Evolutionary conservation across 92 coral and sea anemone species (phyloP).

Genomic region (Paramuricea clavata): DNA sequence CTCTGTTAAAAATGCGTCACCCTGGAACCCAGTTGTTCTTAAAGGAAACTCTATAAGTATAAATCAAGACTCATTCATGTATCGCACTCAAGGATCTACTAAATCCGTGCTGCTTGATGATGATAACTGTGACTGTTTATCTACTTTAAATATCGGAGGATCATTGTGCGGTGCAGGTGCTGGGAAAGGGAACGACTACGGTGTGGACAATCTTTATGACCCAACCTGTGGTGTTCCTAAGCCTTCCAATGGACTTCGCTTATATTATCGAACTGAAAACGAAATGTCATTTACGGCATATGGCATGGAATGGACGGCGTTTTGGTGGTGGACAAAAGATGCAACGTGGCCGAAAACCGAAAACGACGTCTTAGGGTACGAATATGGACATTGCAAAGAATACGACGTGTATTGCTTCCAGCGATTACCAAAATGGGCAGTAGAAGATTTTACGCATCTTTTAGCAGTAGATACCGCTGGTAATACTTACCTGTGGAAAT

Average conservation of each 20-base stretch:
- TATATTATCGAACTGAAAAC: constrained; percentile 50
- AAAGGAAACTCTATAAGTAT: constrained; percentile 59
- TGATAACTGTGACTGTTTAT: constrained; percentile 78
- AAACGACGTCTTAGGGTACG: constrained; percentile 63
- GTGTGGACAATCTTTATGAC: constrained; percentile 69
- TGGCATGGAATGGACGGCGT: constrained; percentile 69
- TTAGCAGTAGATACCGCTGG: constrained; percentile 71
- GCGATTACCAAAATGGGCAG: constrained; percentile 66
- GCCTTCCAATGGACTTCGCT: constrained; percentile 51
- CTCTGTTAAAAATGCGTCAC: constrained; percentile 45
- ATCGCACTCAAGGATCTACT: constrained; percentile 52
- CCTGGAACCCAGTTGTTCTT: constrained; percentile 74
- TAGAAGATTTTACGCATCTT: constrained; percentile 59
- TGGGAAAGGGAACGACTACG: constrained; percentile 48
- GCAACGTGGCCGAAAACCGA: constrained; percentile 62
- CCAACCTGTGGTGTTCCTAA: constrained; percentile 67
- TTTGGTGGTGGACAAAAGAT: constrained; percentile 80
- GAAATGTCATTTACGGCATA: constrained; percentile 59
- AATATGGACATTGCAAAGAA: constrained; percentile 60
- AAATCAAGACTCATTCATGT: constrained; percentile 75
- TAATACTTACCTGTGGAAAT: constrained; percentile 67
- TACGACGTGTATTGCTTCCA: constrained; percentile 69
- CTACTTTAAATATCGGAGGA: constrained; percentile 66
- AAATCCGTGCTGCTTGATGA: constrained; percentile 80
- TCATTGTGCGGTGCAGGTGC: constrained; percentile 47